phyloP scores from a whole-genome alignment of 2,797 vertebrate genomes.

The Argentina silus region DNA sequence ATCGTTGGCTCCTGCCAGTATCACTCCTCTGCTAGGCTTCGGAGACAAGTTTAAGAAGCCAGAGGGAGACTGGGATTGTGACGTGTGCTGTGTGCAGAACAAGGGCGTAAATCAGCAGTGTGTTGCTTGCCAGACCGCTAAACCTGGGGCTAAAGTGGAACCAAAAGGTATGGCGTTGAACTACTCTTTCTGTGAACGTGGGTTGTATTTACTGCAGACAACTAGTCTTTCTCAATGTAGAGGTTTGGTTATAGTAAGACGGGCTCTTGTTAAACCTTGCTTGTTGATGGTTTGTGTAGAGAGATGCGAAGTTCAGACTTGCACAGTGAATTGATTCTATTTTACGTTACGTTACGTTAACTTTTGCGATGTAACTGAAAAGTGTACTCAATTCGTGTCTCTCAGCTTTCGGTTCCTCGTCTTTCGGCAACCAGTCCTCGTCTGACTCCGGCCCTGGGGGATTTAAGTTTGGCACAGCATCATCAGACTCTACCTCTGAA shows the following conservation, averaged over 20 bases:
- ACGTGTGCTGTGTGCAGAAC: constrained; percentile 85
- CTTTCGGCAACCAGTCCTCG: constrained; percentile 74
- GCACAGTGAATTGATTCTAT: no score
- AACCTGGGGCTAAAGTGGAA: constrained; percentile 85
- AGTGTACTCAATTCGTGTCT: constrained; percentile 11
- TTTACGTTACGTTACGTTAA: background rate
- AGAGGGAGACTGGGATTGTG: constrained; percentile 91
- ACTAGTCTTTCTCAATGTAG: background rate
- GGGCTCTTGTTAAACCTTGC: background rate
- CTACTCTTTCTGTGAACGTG: background rate
- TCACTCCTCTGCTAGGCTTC: constrained; percentile 77
- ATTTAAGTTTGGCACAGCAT: constrained; percentile 83
- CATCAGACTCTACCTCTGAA: constrained; percentile 67
- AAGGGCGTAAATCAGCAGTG: constrained; percentile 83
- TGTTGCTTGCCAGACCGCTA: constrained; percentile 81
- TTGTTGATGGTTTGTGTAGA: background rate
- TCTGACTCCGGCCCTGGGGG: constrained; percentile 74
- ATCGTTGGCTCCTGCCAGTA: constrained; percentile 56
- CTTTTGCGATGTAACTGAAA: background rate
- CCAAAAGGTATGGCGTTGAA: constrained; percentile 81
- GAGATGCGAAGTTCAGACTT: background rate
- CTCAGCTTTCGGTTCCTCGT: constrained; percentile 73
- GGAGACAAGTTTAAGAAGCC: constrained; percentile 92
- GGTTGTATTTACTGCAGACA: background rate
- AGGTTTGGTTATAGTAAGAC: background rate